These are phyloP conservation scores for Callosobruchus maculatus DNA, from an alignment of 2,888 invertebrate species.

Conservation along the genomic window DNA sequence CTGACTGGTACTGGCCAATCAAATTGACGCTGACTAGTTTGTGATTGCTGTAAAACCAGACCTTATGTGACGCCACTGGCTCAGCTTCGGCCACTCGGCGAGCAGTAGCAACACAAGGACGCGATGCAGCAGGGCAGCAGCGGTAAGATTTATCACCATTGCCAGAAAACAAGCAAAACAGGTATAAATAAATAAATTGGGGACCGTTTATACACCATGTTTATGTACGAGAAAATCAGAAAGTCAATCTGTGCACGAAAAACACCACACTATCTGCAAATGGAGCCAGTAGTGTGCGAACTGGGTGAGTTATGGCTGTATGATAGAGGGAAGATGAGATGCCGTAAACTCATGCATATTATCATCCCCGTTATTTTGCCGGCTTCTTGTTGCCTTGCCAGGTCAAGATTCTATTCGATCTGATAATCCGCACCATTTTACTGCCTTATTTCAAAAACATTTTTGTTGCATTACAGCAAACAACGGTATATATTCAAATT, in stretches of 20 bases:
- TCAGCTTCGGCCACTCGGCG: not conserved
- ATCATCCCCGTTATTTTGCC: conserved; percentile 11
- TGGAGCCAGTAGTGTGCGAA: not conserved
- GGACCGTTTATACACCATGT: conserved; percentile 27
- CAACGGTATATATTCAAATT: no score
- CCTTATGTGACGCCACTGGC: not conserved
- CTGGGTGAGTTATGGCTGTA: not conserved
- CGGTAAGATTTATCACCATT: conserved; percentile 35
- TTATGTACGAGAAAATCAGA: conserved; percentile 23
- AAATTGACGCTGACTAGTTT: no score
- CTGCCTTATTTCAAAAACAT: no score
- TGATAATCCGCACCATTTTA: not conserved
- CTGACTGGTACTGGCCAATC: no score
- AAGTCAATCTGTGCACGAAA: conserved; percentile 20
- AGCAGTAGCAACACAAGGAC: not conserved
- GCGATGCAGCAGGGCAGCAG: not conserved
- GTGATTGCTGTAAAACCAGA: no score
- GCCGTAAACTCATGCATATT: conserved; percentile 21
- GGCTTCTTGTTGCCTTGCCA: not conserved
- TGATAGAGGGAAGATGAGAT: not conserved
- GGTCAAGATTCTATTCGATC: not conserved
- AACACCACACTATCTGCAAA: conserved; percentile 19
- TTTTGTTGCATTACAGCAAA: no score
- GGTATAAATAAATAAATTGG: conserved; percentile 37
- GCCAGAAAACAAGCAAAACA: conserved; percentile 38